A percentile compares a stretch with the other conserved stretches of the same genome.
These are phyloP conservation scores for Poeciliopsis turrubarensis DNA, from an alignment of 2,113 vertebrate species.

Conservation along the genomic window DNA sequence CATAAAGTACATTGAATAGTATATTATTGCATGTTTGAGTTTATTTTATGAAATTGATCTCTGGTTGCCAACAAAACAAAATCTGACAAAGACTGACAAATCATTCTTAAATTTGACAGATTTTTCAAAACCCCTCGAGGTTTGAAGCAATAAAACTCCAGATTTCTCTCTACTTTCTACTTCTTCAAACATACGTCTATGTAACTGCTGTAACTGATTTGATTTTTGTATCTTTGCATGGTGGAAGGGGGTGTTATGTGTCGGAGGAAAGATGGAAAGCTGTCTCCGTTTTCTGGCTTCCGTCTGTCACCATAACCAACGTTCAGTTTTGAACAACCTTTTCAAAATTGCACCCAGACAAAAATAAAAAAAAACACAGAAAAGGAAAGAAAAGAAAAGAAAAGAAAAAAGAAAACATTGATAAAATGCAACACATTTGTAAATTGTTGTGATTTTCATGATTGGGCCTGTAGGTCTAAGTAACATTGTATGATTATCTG, in stretches of 20 bases:
- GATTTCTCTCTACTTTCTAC: background rate
- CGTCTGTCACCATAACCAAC: background rate
- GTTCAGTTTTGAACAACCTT: background rate
- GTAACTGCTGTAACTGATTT: background rate
- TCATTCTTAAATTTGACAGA: background rate
- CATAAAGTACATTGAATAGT: background rate
- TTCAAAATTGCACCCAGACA: background rate
- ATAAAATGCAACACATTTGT: background rate
- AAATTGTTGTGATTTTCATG: background rate
- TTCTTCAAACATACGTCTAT: background rate
- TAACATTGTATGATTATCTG: background rate
- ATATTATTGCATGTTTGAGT: background rate
- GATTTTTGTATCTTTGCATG: constrained; percentile 11
- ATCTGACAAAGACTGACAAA: background rate
- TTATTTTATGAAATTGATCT: background rate
- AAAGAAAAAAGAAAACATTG: background rate
- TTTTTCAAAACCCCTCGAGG: background rate
- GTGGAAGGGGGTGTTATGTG: constrained; percentile 26
- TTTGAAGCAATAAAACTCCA: background rate
- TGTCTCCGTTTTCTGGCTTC: background rate
- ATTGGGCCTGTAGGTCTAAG: background rate
- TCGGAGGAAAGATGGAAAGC: constrained; percentile 33
- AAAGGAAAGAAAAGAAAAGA: no score
- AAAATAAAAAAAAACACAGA: no score
- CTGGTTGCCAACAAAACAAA: background rate